phyloP scores from a whole-genome alignment of 2,113 vertebrate genomes.

The Corvus moneduloides region DNA sequence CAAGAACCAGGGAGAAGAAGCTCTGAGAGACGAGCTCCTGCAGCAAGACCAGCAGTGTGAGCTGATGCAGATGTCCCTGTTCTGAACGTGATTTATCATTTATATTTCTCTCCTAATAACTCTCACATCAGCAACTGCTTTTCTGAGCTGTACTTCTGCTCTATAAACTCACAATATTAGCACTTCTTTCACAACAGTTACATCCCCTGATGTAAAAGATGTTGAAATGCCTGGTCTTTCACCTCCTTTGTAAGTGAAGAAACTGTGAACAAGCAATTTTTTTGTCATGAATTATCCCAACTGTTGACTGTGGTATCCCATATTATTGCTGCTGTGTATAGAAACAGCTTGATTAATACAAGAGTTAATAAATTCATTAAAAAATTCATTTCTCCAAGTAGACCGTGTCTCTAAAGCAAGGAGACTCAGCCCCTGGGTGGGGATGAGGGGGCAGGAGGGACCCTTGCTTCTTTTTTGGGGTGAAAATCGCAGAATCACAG shows the following conservation, averaged over 20 bases:
- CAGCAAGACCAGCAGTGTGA: neutral
- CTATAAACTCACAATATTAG: neutral
- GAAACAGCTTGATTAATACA: neutral
- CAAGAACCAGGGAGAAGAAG: neutral
- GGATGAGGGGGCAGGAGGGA: neutral
- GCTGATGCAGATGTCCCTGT: neutral
- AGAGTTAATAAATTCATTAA: neutral
- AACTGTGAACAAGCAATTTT: neutral
- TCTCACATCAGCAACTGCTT: neutral
- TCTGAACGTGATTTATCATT: neutral
- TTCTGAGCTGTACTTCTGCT: neutral
- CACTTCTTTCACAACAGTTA: neutral
- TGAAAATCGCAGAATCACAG: neutral
- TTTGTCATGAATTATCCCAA: neutral
- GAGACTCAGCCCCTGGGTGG: neutral
- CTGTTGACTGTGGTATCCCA: neutral
- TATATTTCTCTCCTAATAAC: neutral
- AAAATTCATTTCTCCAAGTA: neutral
- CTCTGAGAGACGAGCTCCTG: neutral
- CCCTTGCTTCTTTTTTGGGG: neutral
- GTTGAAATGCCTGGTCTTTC: neutral
- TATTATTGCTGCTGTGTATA: neutral
- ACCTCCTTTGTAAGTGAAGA: neutral
- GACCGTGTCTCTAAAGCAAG: neutral
- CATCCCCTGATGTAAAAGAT: neutral